Conservation (phyloP, 2,888 invertebrate species). For the Rhamphomyia laevipes region DNA sequence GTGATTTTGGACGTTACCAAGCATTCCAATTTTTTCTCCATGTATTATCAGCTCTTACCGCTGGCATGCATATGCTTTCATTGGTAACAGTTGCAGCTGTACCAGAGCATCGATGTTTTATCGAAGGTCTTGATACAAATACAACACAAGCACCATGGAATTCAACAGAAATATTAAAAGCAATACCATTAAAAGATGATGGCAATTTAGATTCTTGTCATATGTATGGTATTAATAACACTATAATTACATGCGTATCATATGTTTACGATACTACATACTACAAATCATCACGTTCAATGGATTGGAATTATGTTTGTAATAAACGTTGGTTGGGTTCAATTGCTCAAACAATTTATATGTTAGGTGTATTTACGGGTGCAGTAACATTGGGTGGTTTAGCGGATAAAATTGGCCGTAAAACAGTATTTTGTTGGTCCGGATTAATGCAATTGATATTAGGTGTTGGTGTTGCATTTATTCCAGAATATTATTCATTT, state of each 20-base stretch:
- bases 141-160: conserved; percentile 44
- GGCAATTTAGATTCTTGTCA: conserved; percentile 53
- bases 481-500: conserved; percentile 65
- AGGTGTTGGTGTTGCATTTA: conserved; percentile 62
- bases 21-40: conserved; percentile 66
- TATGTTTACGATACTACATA: conserved; percentile 67
- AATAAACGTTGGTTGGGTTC: conserved; percentile 70
- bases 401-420: conserved; percentile 71
- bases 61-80: conserved; percentile 69
- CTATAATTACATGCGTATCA: conserved; percentile 37
- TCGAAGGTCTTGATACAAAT: conserved; percentile 42
- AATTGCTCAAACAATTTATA: conserved; percentile 55
- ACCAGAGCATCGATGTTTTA: conserved; percentile 52
- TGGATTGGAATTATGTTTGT: conserved; percentile 77
- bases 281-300: conserved; percentile 58
- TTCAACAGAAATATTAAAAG: conserved; percentile 40
- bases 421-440: conserved; percentile 66
- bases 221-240: conserved; percentile 39
- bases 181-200: conserved; percentile 45
- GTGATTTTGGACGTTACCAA: conserved; percentile 76
- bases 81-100: conserved; percentile 70
- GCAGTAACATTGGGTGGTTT: conserved; percentile 65
- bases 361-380: conserved; percentile 74
- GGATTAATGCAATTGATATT: conserved; percentile 58
- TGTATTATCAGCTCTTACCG: conserved; percentile 62